A percentile compares a stretch with the other conserved stretches of the same genome.
Evolutionary conservation across 2,888 invertebrate species (phyloP).

Genomic region (Prenolepis imparis): DNA sequence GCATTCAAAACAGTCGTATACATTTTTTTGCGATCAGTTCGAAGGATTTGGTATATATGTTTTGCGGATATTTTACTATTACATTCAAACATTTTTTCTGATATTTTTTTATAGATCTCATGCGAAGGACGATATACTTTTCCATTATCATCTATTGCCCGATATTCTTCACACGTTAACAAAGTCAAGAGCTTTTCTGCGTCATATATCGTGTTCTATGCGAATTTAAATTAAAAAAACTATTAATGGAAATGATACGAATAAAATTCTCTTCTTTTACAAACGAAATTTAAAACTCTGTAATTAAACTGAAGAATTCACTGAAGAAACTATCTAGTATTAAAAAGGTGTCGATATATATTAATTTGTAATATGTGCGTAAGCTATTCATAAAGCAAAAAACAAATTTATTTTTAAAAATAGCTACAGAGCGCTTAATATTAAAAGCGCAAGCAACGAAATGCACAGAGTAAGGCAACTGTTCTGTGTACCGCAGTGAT

Average conservation of each 20-base stretch:
- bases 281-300: background rate
- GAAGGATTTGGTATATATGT: conserved; percentile 5
- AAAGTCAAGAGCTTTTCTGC: background rate
- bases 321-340: background rate
- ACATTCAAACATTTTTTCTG: conserved; percentile 2
- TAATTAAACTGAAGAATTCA: background rate
- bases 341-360: background rate
- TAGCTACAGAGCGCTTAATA: background rate
- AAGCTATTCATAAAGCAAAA: background rate
- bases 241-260: background rate
- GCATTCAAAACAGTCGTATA: background rate
- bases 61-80: background rate
- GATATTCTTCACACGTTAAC: background rate
- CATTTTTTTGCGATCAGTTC: background rate
- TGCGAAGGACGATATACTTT: conserved; percentile 8
- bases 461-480: background rate
- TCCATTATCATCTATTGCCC: conserved; percentile 5
- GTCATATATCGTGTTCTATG: background rate
- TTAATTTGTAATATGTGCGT: background rate
- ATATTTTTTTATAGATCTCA: conserved; percentile 6
- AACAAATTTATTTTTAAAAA: background rate
- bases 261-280: background rate
- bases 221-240: background rate
- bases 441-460: background rate
- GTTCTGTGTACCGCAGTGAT: background rate